These are phyloP conservation scores for Cosmopolites sordidus DNA, from an alignment of 2,888 invertebrate genomes.

Conservation along the genomic window DNA sequence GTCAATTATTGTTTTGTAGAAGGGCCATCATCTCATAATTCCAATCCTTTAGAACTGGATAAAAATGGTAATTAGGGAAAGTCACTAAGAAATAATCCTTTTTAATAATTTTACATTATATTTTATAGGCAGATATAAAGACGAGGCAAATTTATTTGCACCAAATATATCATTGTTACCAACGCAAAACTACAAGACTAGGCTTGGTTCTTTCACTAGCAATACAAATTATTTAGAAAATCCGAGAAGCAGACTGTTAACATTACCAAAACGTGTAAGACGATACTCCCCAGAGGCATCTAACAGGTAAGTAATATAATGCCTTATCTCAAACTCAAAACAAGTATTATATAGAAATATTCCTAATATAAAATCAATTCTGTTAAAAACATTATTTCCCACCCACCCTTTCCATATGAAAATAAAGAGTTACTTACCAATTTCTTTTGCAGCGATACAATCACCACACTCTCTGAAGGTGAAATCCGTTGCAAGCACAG, in stretches of 20 bases:
- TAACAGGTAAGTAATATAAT: slow-evolving; percentile 12
- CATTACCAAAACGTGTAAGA: slow-evolving; percentile 2
- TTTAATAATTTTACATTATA: neutral
- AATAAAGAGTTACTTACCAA: too few species aligned
- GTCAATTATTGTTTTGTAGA: slow-evolving; percentile 4
- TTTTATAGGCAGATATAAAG: slow-evolving; percentile 28
- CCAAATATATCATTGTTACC: slow-evolving; percentile 4
- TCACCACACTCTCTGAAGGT: slow-evolving; percentile 34
- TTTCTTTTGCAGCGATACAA: slow-evolving; percentile 23
- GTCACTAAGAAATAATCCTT: too few species aligned
- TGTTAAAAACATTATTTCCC: too few species aligned
- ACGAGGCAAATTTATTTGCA: slow-evolving; percentile 30
- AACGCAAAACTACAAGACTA: neutral
- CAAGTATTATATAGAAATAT: neutral
- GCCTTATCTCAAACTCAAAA: too few species aligned
- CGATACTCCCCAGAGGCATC: slow-evolving; percentile 16
- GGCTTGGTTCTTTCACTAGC: neutral
- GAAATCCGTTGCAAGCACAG: slow-evolving; percentile 33
- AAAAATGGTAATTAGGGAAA: slow-evolving; percentile 24
- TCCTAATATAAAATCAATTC: neutral
- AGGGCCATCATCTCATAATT: neutral
- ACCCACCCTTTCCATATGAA: too few species aligned
- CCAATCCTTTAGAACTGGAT: slow-evolving; percentile 9
- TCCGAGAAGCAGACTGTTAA: neutral
- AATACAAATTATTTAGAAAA: neutral